Evolutionary conservation across 2,888 invertebrate genomes (phyloP).

Genomic region (Coenonympha glycerion): DNA sequence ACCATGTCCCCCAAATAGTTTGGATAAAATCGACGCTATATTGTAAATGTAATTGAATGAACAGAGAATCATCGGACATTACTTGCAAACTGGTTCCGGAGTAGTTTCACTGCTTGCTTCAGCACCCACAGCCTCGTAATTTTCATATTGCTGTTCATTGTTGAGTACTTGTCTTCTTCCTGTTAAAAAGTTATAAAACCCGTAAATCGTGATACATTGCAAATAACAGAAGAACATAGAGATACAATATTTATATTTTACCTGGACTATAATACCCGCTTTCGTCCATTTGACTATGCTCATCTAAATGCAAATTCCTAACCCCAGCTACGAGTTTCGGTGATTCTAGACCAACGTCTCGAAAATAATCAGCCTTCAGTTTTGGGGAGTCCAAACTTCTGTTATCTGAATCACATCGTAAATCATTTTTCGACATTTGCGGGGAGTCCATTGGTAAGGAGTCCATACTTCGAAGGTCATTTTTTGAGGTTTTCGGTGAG

Average conservation of each 20-base stretch:
- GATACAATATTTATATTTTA: slow-evolving; percentile 26
- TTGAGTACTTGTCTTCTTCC: slow-evolving; percentile 48
- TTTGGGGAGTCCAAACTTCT: slow-evolving; percentile 66
- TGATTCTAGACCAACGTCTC: slow-evolving; percentile 58
- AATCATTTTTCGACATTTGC: slow-evolving; percentile 57
- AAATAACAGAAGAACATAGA: neutral
- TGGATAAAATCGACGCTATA: too few species aligned
- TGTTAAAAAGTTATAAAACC: slow-evolving; percentile 27
- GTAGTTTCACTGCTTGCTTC: slow-evolving; percentile 56
- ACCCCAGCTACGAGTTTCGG: slow-evolving; percentile 61
- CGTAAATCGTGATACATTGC: neutral
- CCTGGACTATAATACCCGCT: slow-evolving; percentile 72
- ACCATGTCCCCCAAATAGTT: too few species aligned
- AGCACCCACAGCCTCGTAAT: slow-evolving; percentile 51
- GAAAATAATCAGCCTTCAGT: slow-evolving; percentile 59
- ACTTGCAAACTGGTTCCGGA: slow-evolving; percentile 62
- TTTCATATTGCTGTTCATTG: slow-evolving; percentile 55
- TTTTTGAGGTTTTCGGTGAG: slow-evolving; percentile 64
- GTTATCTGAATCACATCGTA: slow-evolving; percentile 61
- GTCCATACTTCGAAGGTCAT: slow-evolving; percentile 60
- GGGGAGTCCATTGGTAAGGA: slow-evolving; percentile 67
- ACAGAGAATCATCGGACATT: neutral
- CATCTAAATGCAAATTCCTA: slow-evolving; percentile 64
- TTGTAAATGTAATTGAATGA: too few species aligned
- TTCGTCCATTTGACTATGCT: slow-evolving; percentile 69